These are phyloP conservation scores for Vombatus ursinus DNA, from an alignment of 2,113 vertebrate genomes.

Conservation along the genomic window DNA sequence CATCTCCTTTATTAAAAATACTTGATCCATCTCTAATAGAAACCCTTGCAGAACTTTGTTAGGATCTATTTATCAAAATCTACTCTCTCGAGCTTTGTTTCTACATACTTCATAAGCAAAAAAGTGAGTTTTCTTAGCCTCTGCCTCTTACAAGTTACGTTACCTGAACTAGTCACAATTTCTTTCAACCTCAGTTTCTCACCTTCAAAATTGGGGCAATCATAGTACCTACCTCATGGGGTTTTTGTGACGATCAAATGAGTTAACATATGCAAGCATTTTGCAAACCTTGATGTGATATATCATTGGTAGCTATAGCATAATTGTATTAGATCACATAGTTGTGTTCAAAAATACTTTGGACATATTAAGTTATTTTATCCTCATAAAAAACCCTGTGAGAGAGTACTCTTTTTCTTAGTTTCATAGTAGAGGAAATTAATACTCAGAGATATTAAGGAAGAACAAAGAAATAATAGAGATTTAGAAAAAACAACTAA, in stretches of 20 bases:
- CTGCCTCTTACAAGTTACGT: background rate
- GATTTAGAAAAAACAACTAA: background rate
- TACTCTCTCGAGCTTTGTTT: background rate
- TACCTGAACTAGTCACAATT: background rate
- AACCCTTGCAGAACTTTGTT: background rate
- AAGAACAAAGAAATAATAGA: background rate
- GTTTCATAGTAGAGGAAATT: background rate
- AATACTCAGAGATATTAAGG: background rate
- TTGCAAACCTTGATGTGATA: background rate
- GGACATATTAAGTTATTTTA: background rate
- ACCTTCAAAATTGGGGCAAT: background rate
- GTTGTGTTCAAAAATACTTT: background rate
- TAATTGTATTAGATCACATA: background rate
- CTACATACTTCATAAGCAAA: background rate
- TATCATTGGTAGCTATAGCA: background rate
- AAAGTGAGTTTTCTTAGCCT: background rate
- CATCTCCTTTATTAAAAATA: background rate
- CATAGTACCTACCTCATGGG: background rate
- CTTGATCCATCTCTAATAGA: background rate
- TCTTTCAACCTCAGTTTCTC: background rate
- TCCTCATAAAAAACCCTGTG: background rate
- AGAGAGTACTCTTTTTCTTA: background rate
- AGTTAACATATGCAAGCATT: background rate
- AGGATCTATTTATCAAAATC: background rate
- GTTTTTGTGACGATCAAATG: background rate